Conservation (phyloP, 2,888 invertebrate species). For the Strigamia transsilvanica region DNA sequence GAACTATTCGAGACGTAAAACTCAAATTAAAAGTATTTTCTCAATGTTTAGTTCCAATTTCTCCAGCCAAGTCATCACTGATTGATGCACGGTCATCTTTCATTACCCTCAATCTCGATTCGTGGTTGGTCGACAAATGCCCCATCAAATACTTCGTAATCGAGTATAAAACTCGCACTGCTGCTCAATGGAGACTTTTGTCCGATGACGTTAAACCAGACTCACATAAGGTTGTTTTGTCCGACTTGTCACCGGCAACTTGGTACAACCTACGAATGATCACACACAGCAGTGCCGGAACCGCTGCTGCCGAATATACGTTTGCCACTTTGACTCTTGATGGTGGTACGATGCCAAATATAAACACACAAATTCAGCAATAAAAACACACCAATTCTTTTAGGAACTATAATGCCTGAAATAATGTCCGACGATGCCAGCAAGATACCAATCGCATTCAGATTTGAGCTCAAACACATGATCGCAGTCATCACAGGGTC, state of each 20-base stretch:
- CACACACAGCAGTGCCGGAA: conserved; percentile 39
- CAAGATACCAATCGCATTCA: no score
- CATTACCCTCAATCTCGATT: conserved; percentile 27
- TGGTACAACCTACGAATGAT: conserved; percentile 45
- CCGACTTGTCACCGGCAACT: conserved; percentile 60
- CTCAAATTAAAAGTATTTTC: no score
- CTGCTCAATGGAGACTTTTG: conserved; percentile 46
- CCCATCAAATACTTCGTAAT: conserved; percentile 43
- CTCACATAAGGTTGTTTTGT: conserved; percentile 60
- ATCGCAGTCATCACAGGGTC: no score
- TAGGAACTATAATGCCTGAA: no score
- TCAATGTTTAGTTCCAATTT: conserved; percentile 6
- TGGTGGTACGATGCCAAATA: neutral
- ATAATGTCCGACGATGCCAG: no score
- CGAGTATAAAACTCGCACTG: conserved; percentile 28
- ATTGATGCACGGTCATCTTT: conserved; percentile 30
- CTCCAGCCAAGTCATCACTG: conserved; percentile 13
- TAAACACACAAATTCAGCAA: no score
- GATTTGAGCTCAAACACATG: no score
- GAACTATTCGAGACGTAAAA: neutral
- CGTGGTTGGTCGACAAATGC: conserved; percentile 27
- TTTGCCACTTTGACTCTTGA: conserved; percentile 24
- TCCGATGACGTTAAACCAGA: conserved; percentile 62
- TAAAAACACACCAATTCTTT: no score
- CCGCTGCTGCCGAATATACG: neutral